phyloP scores from a whole-genome alignment of 2,888 invertebrate genomes.

The Sarcophaga rosellei region DNA sequence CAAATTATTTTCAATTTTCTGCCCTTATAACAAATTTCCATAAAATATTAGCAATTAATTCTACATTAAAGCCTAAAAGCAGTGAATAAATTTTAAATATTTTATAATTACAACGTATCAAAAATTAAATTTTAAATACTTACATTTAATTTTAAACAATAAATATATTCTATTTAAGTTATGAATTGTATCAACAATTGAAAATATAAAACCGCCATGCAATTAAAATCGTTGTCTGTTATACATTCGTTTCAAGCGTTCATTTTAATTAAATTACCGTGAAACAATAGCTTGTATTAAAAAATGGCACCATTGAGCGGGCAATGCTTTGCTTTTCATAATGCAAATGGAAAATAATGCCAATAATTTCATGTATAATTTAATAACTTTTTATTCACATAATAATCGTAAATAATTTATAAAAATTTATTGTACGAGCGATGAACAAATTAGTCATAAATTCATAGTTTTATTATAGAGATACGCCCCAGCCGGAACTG shows the following conservation, averaged over 20 bases:
- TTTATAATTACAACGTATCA: no score
- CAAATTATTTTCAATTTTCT: no score
- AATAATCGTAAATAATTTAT: neutral
- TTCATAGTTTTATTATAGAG: neutral
- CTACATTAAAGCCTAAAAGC: no score
- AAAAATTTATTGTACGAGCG: neutral
- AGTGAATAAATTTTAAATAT: no score
- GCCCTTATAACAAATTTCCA: no score
- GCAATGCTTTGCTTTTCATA: neutral
- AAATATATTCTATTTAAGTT: no score
- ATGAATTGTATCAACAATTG: no score
- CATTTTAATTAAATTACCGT: constrained; percentile 34
- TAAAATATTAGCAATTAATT: no score
- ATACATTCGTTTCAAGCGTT: neutral
- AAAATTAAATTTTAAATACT: no score
- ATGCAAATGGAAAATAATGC: neutral
- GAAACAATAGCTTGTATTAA: neutral
- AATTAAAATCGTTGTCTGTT: neutral
- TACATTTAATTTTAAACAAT: no score
- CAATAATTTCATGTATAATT: neutral
- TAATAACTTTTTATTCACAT: neutral
- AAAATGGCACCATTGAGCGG: neutral
- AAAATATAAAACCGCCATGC: neutral
- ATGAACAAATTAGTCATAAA: neutral
- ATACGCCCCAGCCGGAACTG: no score